phyloP scores from a whole-genome alignment of 1,140 invertebrate species.

The Drosophila quadrilineata region DNA sequence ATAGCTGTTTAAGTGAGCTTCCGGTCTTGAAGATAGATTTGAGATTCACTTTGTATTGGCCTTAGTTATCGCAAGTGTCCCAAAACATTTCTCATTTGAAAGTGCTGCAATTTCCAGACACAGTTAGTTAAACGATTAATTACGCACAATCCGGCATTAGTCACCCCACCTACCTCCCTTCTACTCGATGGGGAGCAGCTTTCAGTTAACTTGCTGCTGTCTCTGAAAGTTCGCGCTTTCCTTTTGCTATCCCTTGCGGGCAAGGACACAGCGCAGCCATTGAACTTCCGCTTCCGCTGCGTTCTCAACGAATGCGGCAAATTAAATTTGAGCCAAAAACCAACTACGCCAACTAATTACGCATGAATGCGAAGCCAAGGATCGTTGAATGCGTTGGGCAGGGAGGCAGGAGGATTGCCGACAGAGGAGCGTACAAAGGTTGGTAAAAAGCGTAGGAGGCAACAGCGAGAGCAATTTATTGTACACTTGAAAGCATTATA shows the following conservation, averaged over 20 bases:
- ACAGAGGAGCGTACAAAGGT: constrained; percentile 3
- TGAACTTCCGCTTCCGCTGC: constrained; percentile 32
- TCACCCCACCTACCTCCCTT: neutral
- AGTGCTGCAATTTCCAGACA: constrained; percentile 50
- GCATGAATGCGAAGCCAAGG: constrained; percentile 72
- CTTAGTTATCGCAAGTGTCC: constrained; percentile 42
- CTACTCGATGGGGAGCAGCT: no score
- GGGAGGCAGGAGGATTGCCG: no score
- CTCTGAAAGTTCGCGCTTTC: neutral
- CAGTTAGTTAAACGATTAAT: constrained; percentile 73
- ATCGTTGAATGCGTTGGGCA: constrained; percentile 17
- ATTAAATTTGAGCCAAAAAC: constrained; percentile 64
- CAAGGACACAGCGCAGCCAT: constrained; percentile 20
- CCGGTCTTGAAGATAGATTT: neutral
- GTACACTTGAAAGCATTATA: constrained; percentile 77
- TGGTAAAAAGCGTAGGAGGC: constrained; percentile 35
- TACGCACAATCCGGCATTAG: constrained; percentile 56
- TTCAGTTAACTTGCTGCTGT: neutral
- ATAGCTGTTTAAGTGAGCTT: neutral
- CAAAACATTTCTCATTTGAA: constrained; percentile 24
- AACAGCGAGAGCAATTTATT: constrained; percentile 65
- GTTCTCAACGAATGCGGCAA: constrained; percentile 48
- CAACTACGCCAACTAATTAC: constrained; percentile 74
- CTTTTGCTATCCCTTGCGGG: neutral
- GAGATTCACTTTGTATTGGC: constrained; percentile 14